Conservation (phyloP, 1,140 invertebrate genomes). For the Platorchestia sp. region DNA sequence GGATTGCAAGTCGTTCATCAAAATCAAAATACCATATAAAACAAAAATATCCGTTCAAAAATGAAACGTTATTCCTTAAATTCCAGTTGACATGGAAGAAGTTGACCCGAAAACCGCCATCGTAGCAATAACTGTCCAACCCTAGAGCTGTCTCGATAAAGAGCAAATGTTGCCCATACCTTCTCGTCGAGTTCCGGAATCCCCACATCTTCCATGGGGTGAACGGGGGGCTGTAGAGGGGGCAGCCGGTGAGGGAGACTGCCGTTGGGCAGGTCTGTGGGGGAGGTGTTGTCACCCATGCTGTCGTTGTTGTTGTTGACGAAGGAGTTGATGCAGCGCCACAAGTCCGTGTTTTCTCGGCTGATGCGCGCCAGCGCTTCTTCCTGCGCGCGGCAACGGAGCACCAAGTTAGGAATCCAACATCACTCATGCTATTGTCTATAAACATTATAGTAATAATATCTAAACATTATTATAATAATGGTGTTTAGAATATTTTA, state of each 20-base stretch:
- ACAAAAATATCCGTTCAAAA: too few relatives aligned
- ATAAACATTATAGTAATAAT: not conserved
- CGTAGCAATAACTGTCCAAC: too few relatives aligned
- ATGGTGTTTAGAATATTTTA: not conserved
- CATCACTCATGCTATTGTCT: not conserved
- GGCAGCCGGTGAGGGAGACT: not conserved
- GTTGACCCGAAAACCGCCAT: too few relatives aligned
- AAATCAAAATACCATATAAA: too few relatives aligned
- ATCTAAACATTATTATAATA: not conserved
- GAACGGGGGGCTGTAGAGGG: not conserved
- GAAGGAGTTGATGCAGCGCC: constrained; percentile 15
- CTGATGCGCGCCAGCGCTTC: not conserved
- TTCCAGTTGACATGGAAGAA: too few relatives aligned
- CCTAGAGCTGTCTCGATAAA: too few relatives aligned
- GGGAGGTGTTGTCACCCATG: not conserved
- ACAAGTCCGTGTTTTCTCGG: not conserved
- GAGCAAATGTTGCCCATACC: too few relatives aligned
- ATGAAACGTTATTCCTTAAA: too few relatives aligned
- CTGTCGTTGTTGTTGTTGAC: not conserved
- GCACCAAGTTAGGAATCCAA: not conserved
- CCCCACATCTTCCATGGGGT: too few relatives aligned
- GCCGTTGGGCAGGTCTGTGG: not conserved
- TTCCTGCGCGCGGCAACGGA: not conserved
- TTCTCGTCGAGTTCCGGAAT: too few relatives aligned
- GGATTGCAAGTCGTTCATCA: too few relatives aligned